These are phyloP conservation scores for Avahi laniger DNA, from an alignment of 2,797 vertebrate species.

Conservation along the genomic window DNA sequence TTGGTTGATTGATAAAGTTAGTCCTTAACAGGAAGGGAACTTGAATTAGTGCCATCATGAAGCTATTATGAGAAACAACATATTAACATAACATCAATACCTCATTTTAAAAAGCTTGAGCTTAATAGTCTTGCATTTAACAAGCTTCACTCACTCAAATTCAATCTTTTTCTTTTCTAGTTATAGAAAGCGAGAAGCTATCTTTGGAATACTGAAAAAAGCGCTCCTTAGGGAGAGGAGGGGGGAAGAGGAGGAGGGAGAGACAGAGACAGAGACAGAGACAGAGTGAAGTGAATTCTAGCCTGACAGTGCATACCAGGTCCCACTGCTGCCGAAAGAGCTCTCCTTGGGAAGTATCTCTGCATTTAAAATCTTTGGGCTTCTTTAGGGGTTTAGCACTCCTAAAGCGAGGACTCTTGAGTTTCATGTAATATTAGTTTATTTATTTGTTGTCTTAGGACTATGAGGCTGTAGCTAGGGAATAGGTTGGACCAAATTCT, in stretches of 20 bases:
- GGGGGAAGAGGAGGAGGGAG: no score
- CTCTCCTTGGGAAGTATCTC: not conserved
- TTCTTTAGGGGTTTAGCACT: not conserved
- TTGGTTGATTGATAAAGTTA: conserved; percentile 46
- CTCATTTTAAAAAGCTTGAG: conserved; percentile 47
- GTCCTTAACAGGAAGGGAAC: conserved; percentile 1
- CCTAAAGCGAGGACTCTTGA: not conserved
- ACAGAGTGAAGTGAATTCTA: not conserved
- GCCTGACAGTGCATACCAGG: not conserved
- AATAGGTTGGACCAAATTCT: not conserved
- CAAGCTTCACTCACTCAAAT: conserved; percentile 33
- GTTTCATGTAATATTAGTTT: not conserved
- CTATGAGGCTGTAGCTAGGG: not conserved
- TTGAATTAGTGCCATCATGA: conserved; percentile 42
- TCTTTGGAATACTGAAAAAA: not conserved
- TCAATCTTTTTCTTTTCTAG: conserved; percentile 29
- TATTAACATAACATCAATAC: conserved; percentile 62
- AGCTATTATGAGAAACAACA: conserved; percentile 56
- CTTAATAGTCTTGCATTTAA: conserved; percentile 56
- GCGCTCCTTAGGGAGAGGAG: not conserved
- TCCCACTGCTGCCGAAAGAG: no score
- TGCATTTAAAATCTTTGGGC: not conserved
- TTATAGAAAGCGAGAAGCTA: conserved; percentile 33
- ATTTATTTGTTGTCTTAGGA: not conserved
- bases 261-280: not conserved